A percentile compares a stretch with the other conserved stretches of the same genome.
phyloP scores from a whole-genome alignment of 2,113 vertebrate genomes.

The Alouatta palliata region DNA sequence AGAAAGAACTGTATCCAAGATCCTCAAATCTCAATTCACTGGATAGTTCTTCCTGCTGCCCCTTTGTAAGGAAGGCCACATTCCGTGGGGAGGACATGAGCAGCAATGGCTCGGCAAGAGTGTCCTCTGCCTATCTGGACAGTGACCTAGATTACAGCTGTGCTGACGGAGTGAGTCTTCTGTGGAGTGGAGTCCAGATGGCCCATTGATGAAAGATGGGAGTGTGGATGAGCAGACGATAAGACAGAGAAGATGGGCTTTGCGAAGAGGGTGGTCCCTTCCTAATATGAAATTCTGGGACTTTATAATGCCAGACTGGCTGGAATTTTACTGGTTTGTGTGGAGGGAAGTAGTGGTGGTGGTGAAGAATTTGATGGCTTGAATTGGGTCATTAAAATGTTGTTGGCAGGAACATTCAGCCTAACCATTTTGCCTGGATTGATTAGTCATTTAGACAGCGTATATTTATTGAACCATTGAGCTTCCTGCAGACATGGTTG shows the following conservation, averaged over 20 bases:
- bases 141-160: neutral
- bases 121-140: neutral
- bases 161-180: fast-evolving
- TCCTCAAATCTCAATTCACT: neutral
- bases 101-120: neutral
- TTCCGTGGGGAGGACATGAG: neutral
- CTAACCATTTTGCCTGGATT: neutral
- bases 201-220: fast-evolving
- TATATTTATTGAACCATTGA: neutral
- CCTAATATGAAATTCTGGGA: neutral
- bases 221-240: neutral
- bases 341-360: neutral
- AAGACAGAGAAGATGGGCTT: neutral
- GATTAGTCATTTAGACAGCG: neutral
- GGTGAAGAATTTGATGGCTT: neutral
- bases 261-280: neutral
- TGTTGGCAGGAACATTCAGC: neutral
- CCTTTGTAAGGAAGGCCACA: neutral
- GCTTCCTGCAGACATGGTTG: neutral
- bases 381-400: neutral
- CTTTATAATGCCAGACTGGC: neutral
- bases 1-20: neutral
- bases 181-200: neutral
- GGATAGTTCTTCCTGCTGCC: neutral
- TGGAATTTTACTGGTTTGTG: neutral